phyloP scores from a whole-genome alignment of 2,797 vertebrate species.

The Cossypha dichroa region DNA sequence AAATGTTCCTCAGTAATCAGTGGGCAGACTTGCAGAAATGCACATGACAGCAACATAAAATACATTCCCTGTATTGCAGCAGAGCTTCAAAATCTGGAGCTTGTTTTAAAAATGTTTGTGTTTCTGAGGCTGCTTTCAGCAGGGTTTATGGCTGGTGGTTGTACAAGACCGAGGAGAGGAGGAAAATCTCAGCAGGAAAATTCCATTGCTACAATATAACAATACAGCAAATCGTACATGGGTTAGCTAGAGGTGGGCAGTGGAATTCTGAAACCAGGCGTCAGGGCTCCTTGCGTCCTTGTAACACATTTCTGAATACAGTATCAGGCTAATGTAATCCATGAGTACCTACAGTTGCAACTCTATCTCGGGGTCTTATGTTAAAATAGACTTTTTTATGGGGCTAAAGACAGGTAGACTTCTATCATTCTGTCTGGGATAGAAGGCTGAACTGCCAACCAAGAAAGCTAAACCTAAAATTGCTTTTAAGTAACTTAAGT shows the following conservation, averaged over 20 bases:
- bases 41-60: neutral
- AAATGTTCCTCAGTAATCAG: neutral
- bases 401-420: too few species aligned
- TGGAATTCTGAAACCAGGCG: neutral
- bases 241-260: neutral
- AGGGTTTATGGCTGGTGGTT: neutral
- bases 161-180: neutral
- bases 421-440: neutral
- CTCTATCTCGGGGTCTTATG: neutral
- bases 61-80: neutral
- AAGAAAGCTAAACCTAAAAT: neutral
- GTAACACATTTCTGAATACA: neutral
- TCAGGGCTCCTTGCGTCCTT: neutral
- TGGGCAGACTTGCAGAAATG: neutral
- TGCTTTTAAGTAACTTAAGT: neutral
- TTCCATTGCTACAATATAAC: neutral
- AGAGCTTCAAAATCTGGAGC: neutral
- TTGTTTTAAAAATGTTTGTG: neutral
- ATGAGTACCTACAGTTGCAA: neutral
- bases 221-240: accelerated
- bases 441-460: neutral
- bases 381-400: neutral
- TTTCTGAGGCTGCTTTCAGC: neutral
- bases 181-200: neutral
- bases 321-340: neutral